These are phyloP conservation scores for Ophraella communa DNA, from an alignment of 2,888 invertebrate species.

Conservation along the genomic window DNA sequence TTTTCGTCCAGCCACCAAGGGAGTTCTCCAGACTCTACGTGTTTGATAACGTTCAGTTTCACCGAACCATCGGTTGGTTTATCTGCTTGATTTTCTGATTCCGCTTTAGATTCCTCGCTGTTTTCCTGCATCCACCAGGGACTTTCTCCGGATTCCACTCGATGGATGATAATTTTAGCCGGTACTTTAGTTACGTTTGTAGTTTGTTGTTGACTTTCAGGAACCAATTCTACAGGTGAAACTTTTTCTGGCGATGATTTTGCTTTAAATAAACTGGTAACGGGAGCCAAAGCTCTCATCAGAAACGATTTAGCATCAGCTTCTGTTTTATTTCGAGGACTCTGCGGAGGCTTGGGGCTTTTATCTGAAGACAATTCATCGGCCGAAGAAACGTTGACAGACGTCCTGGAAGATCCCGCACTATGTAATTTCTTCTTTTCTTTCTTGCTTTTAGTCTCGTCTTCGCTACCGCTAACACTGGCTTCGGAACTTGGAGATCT, in stretches of 20 bases:
- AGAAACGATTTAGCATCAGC: slow-evolving; percentile 74
- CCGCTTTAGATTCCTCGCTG: slow-evolving; percentile 31
- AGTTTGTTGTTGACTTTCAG: slow-evolving; percentile 38
- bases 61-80: neutral
- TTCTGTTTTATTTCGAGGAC: slow-evolving; percentile 61
- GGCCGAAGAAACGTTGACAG: slow-evolving; percentile 60
- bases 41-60: neutral
- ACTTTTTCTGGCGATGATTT: slow-evolving; percentile 60
- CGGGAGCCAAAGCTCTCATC: slow-evolving; percentile 76
- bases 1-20: slow-evolving; percentile 77
- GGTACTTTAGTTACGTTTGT: slow-evolving; percentile 47
- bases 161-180: slow-evolving; percentile 52
- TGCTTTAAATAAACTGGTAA: slow-evolving; percentile 74
- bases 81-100: neutral
- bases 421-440: slow-evolving; percentile 48
- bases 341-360: slow-evolving; percentile 63
- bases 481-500: slow-evolving; percentile 61
- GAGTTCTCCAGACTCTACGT: slow-evolving; percentile 62
- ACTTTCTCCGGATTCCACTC: slow-evolving; percentile 69
- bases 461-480: slow-evolving; percentile 54
- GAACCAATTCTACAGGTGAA: slow-evolving; percentile 55
- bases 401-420: slow-evolving; percentile 63
- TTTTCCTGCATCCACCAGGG: slow-evolving; percentile 66
- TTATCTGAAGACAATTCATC: slow-evolving; percentile 64
- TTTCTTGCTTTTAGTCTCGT: slow-evolving; percentile 49